phyloP scores from a whole-genome alignment of 2,113 vertebrate genomes.

The Ondatra zibethicus region DNA sequence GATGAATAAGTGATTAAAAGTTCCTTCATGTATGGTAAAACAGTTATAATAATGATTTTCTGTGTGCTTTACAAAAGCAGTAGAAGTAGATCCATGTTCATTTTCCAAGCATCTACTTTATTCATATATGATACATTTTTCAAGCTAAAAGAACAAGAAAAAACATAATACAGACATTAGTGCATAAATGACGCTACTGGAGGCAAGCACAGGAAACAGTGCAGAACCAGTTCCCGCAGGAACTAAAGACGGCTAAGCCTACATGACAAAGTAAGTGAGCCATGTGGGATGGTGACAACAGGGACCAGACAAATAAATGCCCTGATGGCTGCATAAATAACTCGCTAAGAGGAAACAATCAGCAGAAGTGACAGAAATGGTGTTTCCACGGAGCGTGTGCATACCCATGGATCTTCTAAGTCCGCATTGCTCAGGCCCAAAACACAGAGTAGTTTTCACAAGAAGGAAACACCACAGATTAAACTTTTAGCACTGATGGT shows the following conservation, averaged over 20 bases:
- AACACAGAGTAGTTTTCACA: background rate
- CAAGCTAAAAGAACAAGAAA: constrained; percentile 26
- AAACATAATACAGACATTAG: background rate
- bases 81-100: background rate
- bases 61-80: background rate
- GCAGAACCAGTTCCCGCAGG: constrained; percentile 22
- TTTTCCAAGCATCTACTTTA: background rate
- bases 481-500: background rate
- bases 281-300: background rate
- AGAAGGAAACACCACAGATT: constrained; percentile 6
- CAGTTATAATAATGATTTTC: background rate
- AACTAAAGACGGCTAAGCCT: background rate
- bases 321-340: background rate
- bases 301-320: background rate
- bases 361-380: background rate
- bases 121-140: constrained; percentile 41
- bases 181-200: background rate
- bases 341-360: background rate
- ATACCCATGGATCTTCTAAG: background rate
- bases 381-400: background rate
- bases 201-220: constrained; percentile 10
- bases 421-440: background rate
- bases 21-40: background rate
- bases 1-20: background rate
- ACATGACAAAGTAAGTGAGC: background rate